Evolutionary conservation across 64 coral and sea anemone genomes (phyloP).

Genomic region (Dendronephthya gigantea): DNA sequence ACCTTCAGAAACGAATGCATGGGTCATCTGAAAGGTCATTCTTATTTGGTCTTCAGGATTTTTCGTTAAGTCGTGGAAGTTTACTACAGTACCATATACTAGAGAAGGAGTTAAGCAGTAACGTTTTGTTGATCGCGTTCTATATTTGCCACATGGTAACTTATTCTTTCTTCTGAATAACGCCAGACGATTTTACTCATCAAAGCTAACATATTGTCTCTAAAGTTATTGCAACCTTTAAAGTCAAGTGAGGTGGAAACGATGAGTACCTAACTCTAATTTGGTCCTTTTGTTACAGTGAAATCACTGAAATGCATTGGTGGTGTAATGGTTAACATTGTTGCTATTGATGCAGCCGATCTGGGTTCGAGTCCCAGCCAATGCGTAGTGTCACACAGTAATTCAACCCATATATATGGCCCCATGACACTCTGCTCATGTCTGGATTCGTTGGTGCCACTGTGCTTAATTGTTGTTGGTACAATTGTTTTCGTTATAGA

Average conservation of each 20-base stretch:
- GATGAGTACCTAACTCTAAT: too few relatives aligned
- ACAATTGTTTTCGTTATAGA: background rate
- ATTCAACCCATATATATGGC: background rate
- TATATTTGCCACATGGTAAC: too few relatives aligned
- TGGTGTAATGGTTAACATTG: background rate
- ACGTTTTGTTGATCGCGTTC: too few relatives aligned
- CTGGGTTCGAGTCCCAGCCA: background rate
- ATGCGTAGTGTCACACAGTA: background rate
- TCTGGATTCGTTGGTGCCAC: too few relatives aligned
- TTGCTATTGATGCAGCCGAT: background rate
- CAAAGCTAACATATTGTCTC: too few relatives aligned
- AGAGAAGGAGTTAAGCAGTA: too few relatives aligned
- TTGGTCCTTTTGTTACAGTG: background rate
- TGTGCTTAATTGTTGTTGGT: background rate
- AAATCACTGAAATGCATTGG: background rate
- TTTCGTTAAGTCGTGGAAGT: constrained; percentile 38
- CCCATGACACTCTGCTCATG: too few relatives aligned
- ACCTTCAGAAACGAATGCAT: constrained; percentile 51
- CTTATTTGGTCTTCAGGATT: constrained; percentile 41
- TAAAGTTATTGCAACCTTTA: too few relatives aligned
- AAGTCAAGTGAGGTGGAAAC: too few relatives aligned
- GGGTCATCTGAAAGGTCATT: constrained; percentile 55
- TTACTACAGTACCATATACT: background rate
- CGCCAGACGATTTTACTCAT: too few relatives aligned
- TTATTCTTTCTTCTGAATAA: too few relatives aligned